Base-by-base conservation (phyloP, 2,797 vertebrate species). In the Okamejei kenojei region DNA sequence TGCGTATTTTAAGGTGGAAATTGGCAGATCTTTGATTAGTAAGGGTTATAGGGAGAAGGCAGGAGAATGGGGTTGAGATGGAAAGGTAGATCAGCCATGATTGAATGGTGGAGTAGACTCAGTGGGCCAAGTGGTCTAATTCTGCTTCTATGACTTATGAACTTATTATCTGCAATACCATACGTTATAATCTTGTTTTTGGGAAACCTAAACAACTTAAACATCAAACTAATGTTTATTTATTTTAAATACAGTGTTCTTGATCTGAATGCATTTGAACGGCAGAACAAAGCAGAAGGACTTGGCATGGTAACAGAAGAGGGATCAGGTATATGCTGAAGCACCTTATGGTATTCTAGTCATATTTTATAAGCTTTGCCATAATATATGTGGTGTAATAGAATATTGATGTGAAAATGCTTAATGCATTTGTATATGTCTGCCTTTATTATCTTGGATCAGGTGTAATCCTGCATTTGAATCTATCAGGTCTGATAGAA, bases 251-350 rank as follows among this genome's bases (percentile, higher is more conserved):
- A 3, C 95, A 99, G 98, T 94, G 98, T 99, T 95, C 97, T 99
- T 93, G 98, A 99, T 94, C 96, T 99, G 90, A 99, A 99, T 94
- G 98, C 98, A 0, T 99, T 99, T 94, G 98, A 99, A 96, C 96
- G 98, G 92, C 98, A 99, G 95, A 99, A 99, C 96, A 99, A 99
- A 97, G 98, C 98, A 4, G 98, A 99, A 95, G 98, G 98, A 84
- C 97, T 99, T 93, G 98, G 98, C 7, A 99, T 99, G 98, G 98
- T 99, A 94, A 99, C 98, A 1, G 98, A 99, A 94, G 98, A 99
- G 94, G 98, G 98, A 94, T 99, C 98, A 97, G 98, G 98, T 99
- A 97, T 90, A 93, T 61, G 58, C n/a, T 92, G 90, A 92, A 92
- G 71, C 45, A 74, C 21, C 38, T 74, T 93, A 81, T 93, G 63